These are phyloP conservation scores for Eumerus sabulonum DNA, from an alignment of 2,888 invertebrate genomes.

Conservation along the genomic window DNA sequence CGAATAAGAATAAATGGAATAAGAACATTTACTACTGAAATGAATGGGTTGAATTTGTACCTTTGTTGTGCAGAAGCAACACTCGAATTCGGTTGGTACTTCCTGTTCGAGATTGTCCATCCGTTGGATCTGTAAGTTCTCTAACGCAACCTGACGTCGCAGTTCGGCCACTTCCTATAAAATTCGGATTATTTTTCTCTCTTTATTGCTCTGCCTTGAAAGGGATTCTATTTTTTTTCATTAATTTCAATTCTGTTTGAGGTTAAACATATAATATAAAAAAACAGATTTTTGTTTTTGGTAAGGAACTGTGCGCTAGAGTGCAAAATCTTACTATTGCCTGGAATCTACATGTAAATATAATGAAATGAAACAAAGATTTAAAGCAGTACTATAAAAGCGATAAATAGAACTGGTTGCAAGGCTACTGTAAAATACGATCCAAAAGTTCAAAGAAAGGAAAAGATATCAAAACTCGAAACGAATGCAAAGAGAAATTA, in stretches of 20 bases:
- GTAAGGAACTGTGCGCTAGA: constrained; percentile 44
- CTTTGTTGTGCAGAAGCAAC: constrained; percentile 98
- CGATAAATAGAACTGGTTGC: constrained; percentile 20
- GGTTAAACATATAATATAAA: constrained; percentile 5
- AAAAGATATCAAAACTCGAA: no score
- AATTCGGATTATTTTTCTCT: constrained; percentile 63
- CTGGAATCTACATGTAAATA: constrained; percentile 4
- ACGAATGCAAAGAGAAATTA: no score
- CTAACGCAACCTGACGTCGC: constrained; percentile 79
- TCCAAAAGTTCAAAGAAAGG: not conserved
- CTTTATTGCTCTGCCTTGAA: not conserved
- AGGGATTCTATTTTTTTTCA: constrained; percentile 62
- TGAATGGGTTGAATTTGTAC: constrained; percentile 78
- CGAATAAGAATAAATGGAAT: constrained; percentile 4
- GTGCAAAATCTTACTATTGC: constrained; percentile 35
- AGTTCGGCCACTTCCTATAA: constrained; percentile 80
- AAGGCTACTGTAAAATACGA: constrained; percentile 16
- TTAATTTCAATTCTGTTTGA: constrained; percentile 19
- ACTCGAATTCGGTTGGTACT: constrained; percentile 96
- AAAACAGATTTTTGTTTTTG: constrained; percentile 19
- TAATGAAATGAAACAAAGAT: constrained; percentile 12
- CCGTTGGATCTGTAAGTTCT: constrained; percentile 78
- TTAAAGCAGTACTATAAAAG: constrained; percentile 33
- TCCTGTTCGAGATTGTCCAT: constrained; percentile 88
- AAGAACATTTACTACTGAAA: constrained; percentile 8